Percentiles rank a stretch among this genome's conserved stretches.
phyloP scores from a whole-genome alignment of 2,113 vertebrate genomes.

The Vombatus ursinus region DNA sequence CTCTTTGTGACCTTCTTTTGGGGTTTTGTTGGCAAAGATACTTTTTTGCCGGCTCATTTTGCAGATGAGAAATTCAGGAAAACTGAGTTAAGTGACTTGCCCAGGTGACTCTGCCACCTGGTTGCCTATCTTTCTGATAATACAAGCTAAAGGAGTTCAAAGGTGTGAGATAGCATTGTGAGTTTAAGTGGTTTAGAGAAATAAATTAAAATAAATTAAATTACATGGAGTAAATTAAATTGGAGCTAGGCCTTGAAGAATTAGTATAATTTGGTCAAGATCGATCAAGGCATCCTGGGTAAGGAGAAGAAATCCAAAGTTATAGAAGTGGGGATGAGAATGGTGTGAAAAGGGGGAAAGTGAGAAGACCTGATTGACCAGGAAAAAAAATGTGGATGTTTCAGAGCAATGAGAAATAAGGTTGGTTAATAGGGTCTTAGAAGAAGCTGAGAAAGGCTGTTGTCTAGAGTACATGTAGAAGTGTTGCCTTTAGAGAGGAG shows the following conservation, averaged over 20 bases:
- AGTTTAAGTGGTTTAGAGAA: neutral
- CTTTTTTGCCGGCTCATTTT: neutral
- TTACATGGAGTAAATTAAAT: neutral
- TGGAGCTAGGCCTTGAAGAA: neutral
- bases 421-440: neutral
- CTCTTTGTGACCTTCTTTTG: neutral
- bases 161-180: neutral
- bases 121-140: neutral
- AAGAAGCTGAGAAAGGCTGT: neutral
- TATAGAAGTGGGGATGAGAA: conserved; percentile 10
- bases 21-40: neutral
- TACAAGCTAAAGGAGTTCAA: neutral
- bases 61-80: neutral
- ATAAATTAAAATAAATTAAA: too few relatives aligned
- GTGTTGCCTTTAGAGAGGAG: neutral
- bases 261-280: neutral
- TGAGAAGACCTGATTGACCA: neutral
- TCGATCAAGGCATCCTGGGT: neutral
- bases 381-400: neutral
- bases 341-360: neutral
- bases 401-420: neutral
- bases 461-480: neutral
- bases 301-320: neutral
- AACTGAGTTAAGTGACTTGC: neutral
- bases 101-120: neutral